phyloP scores from a whole-genome alignment of 2,113 vertebrate species.

The Pavo muticus region DNA sequence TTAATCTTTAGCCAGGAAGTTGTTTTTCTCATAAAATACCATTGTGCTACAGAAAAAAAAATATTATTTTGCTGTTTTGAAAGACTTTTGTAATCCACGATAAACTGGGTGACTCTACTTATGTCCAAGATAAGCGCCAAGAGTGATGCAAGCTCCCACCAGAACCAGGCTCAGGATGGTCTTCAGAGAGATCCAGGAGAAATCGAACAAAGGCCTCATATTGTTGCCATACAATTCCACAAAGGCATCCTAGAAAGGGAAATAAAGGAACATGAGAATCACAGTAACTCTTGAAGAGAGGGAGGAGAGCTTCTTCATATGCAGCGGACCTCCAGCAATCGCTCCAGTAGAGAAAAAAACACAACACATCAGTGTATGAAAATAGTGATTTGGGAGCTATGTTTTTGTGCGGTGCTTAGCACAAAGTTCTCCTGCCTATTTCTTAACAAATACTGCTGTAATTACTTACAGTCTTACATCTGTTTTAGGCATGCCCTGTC shows the following conservation, averaged over 20 bases:
- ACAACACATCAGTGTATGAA: neutral
- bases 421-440: neutral
- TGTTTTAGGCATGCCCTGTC: neutral
- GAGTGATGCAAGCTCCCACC: slow-evolving; percentile 94
- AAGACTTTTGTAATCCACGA: slow-evolving; percentile 73
- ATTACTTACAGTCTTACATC: neutral
- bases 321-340: neutral
- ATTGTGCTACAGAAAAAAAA: slow-evolving; percentile 67
- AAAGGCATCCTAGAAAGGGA: slow-evolving; percentile 88
- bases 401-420: neutral
- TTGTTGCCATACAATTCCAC: slow-evolving; percentile 93
- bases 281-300: neutral
- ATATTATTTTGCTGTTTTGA: slow-evolving; percentile 70
- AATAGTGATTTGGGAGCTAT: neutral
- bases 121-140: slow-evolving; percentile 95
- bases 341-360: accelerated
- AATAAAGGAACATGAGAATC: slow-evolving; percentile 31
- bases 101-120: slow-evolving; percentile 84
- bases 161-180: slow-evolving; percentile 93
- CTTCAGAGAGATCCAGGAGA: slow-evolving; percentile 96
- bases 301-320: neutral
- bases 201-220: slow-evolving; percentile 87
- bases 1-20: slow-evolving; percentile 77
- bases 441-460: neutral
- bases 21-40: slow-evolving; percentile 72